Percentiles rank a stretch among this genome's conserved stretches.
phyloP scores from a whole-genome alignment of 2,113 vertebrate genomes.

The Natator depressus region DNA sequence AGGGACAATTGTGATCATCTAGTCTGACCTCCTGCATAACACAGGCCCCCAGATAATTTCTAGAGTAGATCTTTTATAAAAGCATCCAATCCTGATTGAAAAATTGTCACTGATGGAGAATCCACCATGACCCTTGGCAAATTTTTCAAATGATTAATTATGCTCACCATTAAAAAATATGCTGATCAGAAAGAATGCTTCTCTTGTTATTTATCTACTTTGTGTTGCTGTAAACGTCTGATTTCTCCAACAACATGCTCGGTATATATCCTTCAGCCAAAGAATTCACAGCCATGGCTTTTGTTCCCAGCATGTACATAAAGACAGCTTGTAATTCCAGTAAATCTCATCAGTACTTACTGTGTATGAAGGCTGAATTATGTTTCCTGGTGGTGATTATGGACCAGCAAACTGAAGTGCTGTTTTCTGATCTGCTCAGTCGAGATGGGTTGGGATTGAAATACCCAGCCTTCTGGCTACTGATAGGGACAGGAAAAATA shows the following conservation, averaged over 20 bases:
- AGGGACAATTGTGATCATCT: not conserved
- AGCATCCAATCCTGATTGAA: not conserved
- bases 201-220: constrained; percentile 24
- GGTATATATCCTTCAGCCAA: constrained; percentile 46
- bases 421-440: constrained; percentile 52
- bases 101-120: not conserved
- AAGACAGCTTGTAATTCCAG: constrained; percentile 58
- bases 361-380: constrained; percentile 60
- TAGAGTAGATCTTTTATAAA: not conserved
- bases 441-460: constrained; percentile 46
- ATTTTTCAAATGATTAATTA: not conserved
- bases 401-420: constrained; percentile 53
- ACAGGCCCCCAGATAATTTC: not conserved
- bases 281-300: constrained; percentile 51
- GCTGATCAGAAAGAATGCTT: constrained; percentile 4
- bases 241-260: not conserved
- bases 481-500: constrained; percentile 12
- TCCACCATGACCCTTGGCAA: no score
- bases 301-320: constrained; percentile 63
- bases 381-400: constrained; percentile 13
- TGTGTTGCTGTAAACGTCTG: constrained; percentile 50
- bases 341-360: constrained; percentile 66
- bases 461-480: not conserved
- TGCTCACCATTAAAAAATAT: not conserved
- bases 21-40: not conserved